Conservation (phyloP, 2,797 vertebrate genomes). For the Malurus splendens region DNA sequence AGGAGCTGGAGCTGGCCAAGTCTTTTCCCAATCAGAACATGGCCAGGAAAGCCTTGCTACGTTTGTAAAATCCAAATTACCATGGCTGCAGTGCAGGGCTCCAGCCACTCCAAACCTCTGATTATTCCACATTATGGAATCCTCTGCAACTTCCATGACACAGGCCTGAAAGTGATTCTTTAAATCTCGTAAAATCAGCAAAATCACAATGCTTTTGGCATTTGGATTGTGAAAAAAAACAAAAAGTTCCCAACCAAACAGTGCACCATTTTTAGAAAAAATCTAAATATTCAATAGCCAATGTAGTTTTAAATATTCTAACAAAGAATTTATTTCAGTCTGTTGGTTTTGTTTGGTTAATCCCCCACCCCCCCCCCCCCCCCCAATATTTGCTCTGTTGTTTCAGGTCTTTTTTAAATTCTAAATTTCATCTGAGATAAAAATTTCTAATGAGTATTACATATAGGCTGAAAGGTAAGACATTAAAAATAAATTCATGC, state of each 20-base stretch:
- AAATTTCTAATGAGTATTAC: not conserved
- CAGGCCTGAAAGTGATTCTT: not conserved
- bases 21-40: fast-evolving
- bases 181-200: not conserved
- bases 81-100: not conserved
- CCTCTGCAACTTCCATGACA: not conserved
- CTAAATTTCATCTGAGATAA: not conserved
- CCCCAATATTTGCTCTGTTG: not conserved
- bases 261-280: not conserved
- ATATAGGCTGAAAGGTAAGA: not conserved
- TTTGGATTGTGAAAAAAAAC: not conserved
- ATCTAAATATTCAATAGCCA: not conserved
- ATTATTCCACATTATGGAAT: not conserved
- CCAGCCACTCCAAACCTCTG: not conserved
- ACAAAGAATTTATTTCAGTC: not conserved
- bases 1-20: not conserved
- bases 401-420: not conserved
- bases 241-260: not conserved
- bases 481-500: not conserved
- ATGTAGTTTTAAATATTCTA: not conserved
- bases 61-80: not conserved
- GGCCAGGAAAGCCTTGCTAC: not conserved
- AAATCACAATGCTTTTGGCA: not conserved
- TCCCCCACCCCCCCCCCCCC: no score
- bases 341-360: not conserved